These are phyloP conservation scores for Drosophila rhopaloa DNA, from an alignment of 1,140 invertebrate genomes.

Conservation along the genomic window DNA sequence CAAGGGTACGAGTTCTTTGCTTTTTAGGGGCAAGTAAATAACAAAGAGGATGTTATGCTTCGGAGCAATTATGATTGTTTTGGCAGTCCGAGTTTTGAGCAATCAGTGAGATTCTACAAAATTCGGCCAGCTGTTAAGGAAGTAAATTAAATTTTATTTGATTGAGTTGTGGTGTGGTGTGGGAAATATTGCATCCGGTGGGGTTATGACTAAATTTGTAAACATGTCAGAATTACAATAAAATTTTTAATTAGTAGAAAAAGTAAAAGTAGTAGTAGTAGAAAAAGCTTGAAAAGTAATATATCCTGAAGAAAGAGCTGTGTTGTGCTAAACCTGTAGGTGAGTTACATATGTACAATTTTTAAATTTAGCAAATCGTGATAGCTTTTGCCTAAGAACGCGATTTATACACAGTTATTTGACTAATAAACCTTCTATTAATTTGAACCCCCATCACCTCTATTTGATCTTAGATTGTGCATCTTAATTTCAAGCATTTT, in stretches of 20 bases:
- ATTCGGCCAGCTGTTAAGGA: slow-evolving; percentile 15
- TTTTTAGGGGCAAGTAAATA: slow-evolving; percentile 44
- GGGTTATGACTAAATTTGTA: not conserved
- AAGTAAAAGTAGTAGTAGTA: too few species aligned
- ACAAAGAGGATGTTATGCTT: slow-evolving; percentile 29
- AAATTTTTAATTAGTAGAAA: not conserved
- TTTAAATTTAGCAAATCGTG: too few species aligned
- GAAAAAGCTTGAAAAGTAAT: too few species aligned
- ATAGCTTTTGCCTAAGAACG: too few species aligned
- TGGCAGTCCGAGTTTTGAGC: slow-evolving; percentile 26
- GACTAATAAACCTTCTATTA: not conserved
- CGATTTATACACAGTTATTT: too few species aligned
- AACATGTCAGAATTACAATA: not conserved
- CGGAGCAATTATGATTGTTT: slow-evolving; percentile 37
- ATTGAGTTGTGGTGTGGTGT: slow-evolving; percentile 16
- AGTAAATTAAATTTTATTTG: slow-evolving; percentile 31
- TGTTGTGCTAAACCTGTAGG: too few species aligned
- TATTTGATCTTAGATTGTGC: not conserved
- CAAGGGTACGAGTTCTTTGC: not conserved
- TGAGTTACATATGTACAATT: too few species aligned
- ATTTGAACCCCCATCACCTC: not conserved
- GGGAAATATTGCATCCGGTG: slow-evolving; percentile 11
- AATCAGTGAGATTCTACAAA: slow-evolving; percentile 29
- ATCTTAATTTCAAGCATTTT: slow-evolving; percentile 3
- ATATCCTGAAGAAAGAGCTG: too few species aligned